These are phyloP conservation scores for Agriopis aurantiaria DNA, from an alignment of 2,888 invertebrate species.

Conservation along the genomic window DNA sequence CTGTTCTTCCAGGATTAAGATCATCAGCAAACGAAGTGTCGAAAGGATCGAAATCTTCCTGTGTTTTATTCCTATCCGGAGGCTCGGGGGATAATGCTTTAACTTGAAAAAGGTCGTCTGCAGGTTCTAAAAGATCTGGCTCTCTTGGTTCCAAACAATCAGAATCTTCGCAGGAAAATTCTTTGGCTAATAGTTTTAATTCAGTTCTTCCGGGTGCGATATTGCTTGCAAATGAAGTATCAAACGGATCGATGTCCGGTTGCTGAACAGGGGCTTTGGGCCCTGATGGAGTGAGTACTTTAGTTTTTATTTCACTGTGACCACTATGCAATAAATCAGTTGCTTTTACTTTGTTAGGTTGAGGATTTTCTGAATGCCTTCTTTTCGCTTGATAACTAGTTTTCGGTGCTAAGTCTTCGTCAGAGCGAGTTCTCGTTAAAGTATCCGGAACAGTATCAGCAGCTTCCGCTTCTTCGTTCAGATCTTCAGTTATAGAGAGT, in stretches of 20 bases:
- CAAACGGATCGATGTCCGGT: slow-evolving; percentile 92
- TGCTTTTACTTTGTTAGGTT: slow-evolving; percentile 62
- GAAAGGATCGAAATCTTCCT: slow-evolving; percentile 90
- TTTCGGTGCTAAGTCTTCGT: slow-evolving; percentile 88
- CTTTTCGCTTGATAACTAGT: slow-evolving; percentile 72
- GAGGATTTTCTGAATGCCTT: slow-evolving; percentile 83
- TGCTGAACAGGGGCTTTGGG: slow-evolving; percentile 61
- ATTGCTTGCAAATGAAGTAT: slow-evolving; percentile 93
- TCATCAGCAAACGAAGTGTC: slow-evolving; percentile 93
- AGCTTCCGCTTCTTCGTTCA: slow-evolving; percentile 86
- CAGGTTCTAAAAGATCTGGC: slow-evolving; percentile 80
- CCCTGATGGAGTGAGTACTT: slow-evolving; percentile 88
- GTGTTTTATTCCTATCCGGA: slow-evolving; percentile 59
- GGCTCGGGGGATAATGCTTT: slow-evolving; percentile 91
- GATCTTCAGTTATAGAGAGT: slow-evolving; percentile 85
- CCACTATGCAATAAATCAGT: slow-evolving; percentile 72
- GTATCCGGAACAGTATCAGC: slow-evolving; percentile 88
- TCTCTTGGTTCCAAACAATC: slow-evolving; percentile 66
- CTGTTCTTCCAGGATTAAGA: slow-evolving; percentile 91
- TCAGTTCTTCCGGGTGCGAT: slow-evolving; percentile 93
- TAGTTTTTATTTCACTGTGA: slow-evolving; percentile 75
- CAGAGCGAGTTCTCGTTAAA: slow-evolving; percentile 87
- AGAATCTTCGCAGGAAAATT: slow-evolving; percentile 87
- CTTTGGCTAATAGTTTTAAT: slow-evolving; percentile 91
- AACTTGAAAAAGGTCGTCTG: slow-evolving; percentile 86